These are phyloP conservation scores for Blastobasis lacticolella DNA, from an alignment of 2,888 invertebrate species.

Conservation along the genomic window DNA sequence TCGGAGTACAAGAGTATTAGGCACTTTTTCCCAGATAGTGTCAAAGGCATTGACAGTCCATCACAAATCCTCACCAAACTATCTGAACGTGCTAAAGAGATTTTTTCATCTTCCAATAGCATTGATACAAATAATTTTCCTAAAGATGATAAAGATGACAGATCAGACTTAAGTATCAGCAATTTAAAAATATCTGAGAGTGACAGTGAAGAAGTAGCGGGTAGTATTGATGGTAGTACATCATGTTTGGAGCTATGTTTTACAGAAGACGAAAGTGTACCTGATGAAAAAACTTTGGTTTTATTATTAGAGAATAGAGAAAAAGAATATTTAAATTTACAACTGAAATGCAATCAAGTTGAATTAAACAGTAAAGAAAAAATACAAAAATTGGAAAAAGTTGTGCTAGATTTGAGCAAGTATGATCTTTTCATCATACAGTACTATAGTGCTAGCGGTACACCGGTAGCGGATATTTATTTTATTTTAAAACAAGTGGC, in stretches of 20 bases:
- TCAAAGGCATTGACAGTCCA: constrained; percentile 59
- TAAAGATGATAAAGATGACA: constrained; percentile 56
- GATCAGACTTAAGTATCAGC: constrained; percentile 57
- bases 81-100: constrained; percentile 69
- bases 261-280: constrained; percentile 58
- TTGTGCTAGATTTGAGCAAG: constrained; percentile 78
- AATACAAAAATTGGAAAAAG: constrained; percentile 63
- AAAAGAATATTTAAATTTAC: constrained; percentile 65
- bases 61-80: constrained; percentile 61
- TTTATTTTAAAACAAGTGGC: too few relatives aligned
- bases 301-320: constrained; percentile 57
- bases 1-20: constrained; percentile 56
- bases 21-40: constrained; percentile 66
- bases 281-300: constrained; percentile 46
- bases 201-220: constrained; percentile 63
- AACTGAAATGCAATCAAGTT: constrained; percentile 67
- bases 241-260: constrained; percentile 67
- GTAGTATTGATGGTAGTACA: constrained; percentile 63
- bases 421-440: constrained; percentile 30
- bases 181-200: constrained; percentile 65
- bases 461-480: too few relatives aligned
- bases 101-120: constrained; percentile 62
- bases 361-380: constrained; percentile 61
- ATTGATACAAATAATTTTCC: constrained; percentile 50
- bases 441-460: too few relatives aligned